Percentiles rank a stretch among this genome's conserved stretches.
Conservation (phyloP, 1,140 invertebrate species). For the Sarcophaga peregrina region DNA sequence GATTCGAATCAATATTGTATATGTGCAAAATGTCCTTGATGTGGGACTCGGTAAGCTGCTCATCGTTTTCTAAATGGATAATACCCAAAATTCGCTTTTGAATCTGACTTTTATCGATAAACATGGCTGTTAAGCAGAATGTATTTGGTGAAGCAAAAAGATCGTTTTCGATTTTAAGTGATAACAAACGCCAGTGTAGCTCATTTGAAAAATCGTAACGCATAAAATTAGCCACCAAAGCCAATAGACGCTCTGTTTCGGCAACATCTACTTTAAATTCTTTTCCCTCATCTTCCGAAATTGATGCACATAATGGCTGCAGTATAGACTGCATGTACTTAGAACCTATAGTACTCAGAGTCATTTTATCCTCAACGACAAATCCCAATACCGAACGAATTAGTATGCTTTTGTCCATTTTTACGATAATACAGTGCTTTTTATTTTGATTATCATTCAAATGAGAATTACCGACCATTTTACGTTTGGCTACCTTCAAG, state of each 20-base stretch:
- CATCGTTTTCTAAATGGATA: neutral
- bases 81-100: neutral
- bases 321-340: neutral
- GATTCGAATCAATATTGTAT: slow-evolving; percentile 2
- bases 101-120: neutral
- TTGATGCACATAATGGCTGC: neutral
- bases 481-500: neutral
- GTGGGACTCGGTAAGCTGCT: neutral
- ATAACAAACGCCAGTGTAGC: slow-evolving; percentile 8
- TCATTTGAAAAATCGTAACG: neutral
- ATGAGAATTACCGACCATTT: neutral
- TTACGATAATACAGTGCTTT: neutral
- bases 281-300: neutral
- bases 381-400: neutral
- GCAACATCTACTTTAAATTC: neutral
- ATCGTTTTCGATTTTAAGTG: slow-evolving; percentile 12
- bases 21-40: neutral
- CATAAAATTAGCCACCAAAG: neutral
- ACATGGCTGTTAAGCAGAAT: neutral
- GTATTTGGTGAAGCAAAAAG: neutral
- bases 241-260: neutral
- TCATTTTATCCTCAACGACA: neutral
- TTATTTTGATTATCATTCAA: neutral
- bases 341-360: neutral
- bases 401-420: neutral